Percentiles rank a stretch among this genome's conserved stretches.
phyloP scores from a whole-genome alignment of 1,140 invertebrate genomes.

The Conus ventricosus region DNA sequence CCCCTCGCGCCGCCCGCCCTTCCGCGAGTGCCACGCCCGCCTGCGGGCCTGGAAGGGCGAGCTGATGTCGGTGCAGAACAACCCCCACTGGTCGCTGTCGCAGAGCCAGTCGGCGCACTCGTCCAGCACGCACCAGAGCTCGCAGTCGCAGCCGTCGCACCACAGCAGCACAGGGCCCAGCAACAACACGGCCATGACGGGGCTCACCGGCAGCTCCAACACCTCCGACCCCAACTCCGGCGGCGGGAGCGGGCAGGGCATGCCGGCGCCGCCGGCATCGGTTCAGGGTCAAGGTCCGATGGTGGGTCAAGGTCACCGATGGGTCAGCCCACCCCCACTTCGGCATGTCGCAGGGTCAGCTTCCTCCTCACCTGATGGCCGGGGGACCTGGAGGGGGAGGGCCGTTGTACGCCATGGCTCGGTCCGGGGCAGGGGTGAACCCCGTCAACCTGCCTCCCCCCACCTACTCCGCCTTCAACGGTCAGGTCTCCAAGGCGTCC shows the following conservation, averaged over 20 bases:
- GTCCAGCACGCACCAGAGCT: constrained; percentile 72
- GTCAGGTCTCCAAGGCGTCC: constrained; percentile 61
- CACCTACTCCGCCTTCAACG: neutral
- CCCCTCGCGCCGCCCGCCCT: constrained; percentile 90
- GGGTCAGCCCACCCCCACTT: constrained; percentile 44
- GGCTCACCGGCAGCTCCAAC: constrained; percentile 68
- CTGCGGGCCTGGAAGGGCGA: constrained; percentile 82
- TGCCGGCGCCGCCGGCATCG: neutral
- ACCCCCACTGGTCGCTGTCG: constrained; percentile 69
- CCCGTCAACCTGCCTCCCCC: neutral
- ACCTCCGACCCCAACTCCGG: constrained; percentile 58
- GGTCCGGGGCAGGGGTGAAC: neutral
- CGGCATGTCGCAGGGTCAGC: constrained; percentile 12
- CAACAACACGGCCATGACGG: constrained; percentile 78
- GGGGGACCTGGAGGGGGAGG: neutral
- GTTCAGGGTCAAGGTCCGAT: neutral
- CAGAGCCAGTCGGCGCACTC: constrained; percentile 72
- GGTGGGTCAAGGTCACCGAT: constrained; percentile 24
- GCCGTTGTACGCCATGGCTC: neutral
- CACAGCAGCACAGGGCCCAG: constrained; percentile 79
- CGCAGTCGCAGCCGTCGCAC: constrained; percentile 75
- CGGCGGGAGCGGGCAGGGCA: constrained; percentile 25
- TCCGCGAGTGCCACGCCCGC: constrained; percentile 82
- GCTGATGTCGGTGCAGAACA: constrained; percentile 56
- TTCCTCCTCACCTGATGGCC: constrained; percentile 26